Evolutionary conservation across 2,113 vertebrate genomes (phyloP).

Genomic region (Ammospiza nelsoni): DNA sequence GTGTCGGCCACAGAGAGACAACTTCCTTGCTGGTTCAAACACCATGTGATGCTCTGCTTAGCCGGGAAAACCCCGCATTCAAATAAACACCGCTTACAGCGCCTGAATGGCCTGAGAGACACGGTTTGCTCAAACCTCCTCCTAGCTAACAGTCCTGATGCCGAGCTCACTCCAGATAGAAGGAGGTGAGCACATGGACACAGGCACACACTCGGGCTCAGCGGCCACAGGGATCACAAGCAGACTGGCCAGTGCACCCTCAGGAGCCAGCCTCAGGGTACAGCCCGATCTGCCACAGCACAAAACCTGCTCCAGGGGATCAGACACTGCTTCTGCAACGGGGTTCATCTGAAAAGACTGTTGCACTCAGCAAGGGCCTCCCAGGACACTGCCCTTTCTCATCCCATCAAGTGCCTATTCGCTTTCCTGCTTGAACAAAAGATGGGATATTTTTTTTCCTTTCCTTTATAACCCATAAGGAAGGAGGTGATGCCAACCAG

Average conservation of each 20-base stretch:
- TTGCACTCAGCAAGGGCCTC: not conserved
- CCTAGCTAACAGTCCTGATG: not conserved
- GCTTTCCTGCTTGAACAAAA: conserved; percentile 28
- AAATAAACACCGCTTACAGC: not conserved
- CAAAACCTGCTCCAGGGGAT: not conserved
- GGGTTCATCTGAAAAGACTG: not conserved
- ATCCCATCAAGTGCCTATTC: not conserved
- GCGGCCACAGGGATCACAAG: not conserved
- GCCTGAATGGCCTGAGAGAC: not conserved
- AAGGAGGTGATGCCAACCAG: not conserved
- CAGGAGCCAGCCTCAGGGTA: not conserved
- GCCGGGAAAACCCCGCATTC: conserved; percentile 28
- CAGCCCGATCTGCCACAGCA: not conserved
- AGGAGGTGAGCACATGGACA: not conserved
- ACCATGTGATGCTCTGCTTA: conserved; percentile 37
- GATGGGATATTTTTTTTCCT: not conserved
- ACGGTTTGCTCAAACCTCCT: not conserved
- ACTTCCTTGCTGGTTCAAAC: conserved; percentile 46
- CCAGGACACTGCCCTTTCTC: not conserved
- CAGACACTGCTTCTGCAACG: not conserved
- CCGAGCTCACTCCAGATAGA: not conserved
- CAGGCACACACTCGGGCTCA: not conserved
- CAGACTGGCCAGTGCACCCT: not conserved
- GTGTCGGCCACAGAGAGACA: conserved; percentile 10
- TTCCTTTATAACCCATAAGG: not conserved